These are phyloP conservation scores for Chalcis sispes DNA, from an alignment of 2,888 invertebrate genomes.

Conservation along the genomic window DNA sequence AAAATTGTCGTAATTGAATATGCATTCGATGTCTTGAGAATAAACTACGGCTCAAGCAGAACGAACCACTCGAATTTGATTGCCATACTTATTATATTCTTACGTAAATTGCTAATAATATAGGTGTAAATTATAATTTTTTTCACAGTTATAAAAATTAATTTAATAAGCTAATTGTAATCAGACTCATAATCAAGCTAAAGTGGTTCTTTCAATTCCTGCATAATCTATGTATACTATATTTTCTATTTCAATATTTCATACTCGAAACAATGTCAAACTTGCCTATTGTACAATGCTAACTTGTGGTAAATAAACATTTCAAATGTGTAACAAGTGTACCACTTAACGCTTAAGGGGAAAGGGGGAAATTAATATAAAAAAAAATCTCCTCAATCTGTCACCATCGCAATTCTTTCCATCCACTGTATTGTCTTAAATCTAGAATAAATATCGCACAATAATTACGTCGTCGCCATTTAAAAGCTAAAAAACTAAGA, in stretches of 20 bases:
- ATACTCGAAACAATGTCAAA: neutral
- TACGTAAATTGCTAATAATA: slow-evolving; percentile 38
- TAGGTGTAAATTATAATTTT: slow-evolving; percentile 25
- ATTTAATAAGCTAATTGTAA: slow-evolving; percentile 42
- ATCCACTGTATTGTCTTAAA: slow-evolving; percentile 18
- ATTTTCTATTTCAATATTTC: neutral
- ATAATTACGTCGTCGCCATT: slow-evolving; percentile 5
- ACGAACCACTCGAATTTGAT: slow-evolving; percentile 26
- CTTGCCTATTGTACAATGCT: neutral
- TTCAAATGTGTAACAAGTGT: slow-evolving; percentile 41
- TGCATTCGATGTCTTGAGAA: neutral
- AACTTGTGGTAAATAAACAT: slow-evolving; percentile 38
- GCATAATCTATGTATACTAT: neutral
- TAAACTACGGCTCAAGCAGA: neutral
- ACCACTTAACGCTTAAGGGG: too few species aligned
- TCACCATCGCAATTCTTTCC: neutral
- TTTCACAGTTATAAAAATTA: neutral
- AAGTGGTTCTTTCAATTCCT: slow-evolving; percentile 27
- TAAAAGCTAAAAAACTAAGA: slow-evolving; percentile 11
- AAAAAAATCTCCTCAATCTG: slow-evolving; percentile 1
- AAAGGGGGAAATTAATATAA: too few species aligned
- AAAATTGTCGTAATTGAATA: neutral
- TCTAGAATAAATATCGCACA: slow-evolving; percentile 56
- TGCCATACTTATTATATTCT: slow-evolving; percentile 24
- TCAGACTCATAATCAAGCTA: slow-evolving; percentile 44